phyloP scores from a whole-genome alignment of 2,888 invertebrate species.

The Euproctis similis region DNA sequence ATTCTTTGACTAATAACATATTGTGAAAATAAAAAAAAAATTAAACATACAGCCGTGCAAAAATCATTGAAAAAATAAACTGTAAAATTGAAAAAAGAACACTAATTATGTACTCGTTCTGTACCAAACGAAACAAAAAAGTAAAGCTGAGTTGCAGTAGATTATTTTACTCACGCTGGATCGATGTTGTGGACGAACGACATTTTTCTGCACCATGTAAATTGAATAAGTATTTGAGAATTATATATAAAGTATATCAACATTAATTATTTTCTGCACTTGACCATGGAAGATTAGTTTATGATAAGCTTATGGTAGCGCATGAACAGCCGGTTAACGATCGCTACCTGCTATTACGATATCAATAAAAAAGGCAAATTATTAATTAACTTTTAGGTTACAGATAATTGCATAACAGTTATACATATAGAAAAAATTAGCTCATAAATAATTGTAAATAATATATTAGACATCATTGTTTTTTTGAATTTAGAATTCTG shows the following conservation, averaged over 20 bases:
- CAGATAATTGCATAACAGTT: constrained; percentile 13
- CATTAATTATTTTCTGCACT: too few species aligned
- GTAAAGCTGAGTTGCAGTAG: constrained; percentile 10
- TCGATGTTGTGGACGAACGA: constrained; percentile 72
- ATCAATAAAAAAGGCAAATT: constrained; percentile 6
- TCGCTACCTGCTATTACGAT: too few species aligned
- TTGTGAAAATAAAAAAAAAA: neutral
- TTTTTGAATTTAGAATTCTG: too few species aligned
- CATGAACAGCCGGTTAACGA: too few species aligned
- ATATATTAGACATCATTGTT: neutral
- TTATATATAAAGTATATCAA: too few species aligned
- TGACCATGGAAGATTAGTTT: constrained; percentile 8
- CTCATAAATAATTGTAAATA: neutral
- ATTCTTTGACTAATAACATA: neutral
- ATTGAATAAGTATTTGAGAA: constrained; percentile 30
- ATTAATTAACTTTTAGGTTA: constrained; percentile 6
- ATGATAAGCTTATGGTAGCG: neutral
- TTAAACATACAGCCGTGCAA: neutral
- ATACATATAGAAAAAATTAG: neutral
- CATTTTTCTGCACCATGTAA: constrained; percentile 62
- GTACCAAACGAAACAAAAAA: neutral
- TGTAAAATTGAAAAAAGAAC: neutral
- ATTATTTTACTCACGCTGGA: constrained; percentile 56
- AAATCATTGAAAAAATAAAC: neutral
- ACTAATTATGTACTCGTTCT: neutral